These are phyloP conservation scores for Trissolcus japonicus DNA, from an alignment of 2,888 invertebrate genomes.

Conservation along the genomic window DNA sequence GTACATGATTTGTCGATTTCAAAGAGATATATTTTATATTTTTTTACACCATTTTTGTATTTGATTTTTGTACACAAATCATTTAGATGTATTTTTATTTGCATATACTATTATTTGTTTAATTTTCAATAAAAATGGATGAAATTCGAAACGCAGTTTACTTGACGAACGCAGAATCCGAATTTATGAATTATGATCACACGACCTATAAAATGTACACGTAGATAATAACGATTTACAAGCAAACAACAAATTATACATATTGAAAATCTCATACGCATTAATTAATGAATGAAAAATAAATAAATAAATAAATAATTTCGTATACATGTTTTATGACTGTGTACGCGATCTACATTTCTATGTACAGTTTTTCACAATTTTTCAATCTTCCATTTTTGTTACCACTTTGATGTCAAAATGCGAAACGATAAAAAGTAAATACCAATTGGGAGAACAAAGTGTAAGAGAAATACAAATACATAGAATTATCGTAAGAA, in stretches of 20 bases:
- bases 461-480: slow-evolving; percentile 4
- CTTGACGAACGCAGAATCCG: slow-evolving; percentile 3
- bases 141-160: too few species aligned
- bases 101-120: too few species aligned
- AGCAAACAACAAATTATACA: slow-evolving; percentile 40
- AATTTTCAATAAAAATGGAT: too few species aligned
- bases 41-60: too few species aligned
- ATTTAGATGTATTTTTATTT: too few species aligned
- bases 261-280: slow-evolving; percentile 23
- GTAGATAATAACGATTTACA: slow-evolving; percentile 4
- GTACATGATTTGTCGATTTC: neutral
- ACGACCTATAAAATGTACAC: slow-evolving; percentile 11
- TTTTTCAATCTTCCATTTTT: slow-evolving; percentile 55
- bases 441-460: too few species aligned
- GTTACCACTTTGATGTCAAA: slow-evolving; percentile 46
- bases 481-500: slow-evolving; percentile 30
- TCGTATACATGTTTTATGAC: slow-evolving; percentile 18
- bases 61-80: too few species aligned
- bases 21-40: too few species aligned
- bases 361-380: slow-evolving; percentile 52
- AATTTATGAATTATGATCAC: slow-evolving; percentile 27
- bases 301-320: slow-evolving; percentile 31
- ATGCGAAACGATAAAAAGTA: slow-evolving; percentile 6
- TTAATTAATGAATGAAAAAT: slow-evolving; percentile 6
- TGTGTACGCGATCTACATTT: slow-evolving; percentile 35